These are phyloP conservation scores for Todus mexicanus DNA, from an alignment of 2,797 vertebrate genomes.

Conservation along the genomic window DNA sequence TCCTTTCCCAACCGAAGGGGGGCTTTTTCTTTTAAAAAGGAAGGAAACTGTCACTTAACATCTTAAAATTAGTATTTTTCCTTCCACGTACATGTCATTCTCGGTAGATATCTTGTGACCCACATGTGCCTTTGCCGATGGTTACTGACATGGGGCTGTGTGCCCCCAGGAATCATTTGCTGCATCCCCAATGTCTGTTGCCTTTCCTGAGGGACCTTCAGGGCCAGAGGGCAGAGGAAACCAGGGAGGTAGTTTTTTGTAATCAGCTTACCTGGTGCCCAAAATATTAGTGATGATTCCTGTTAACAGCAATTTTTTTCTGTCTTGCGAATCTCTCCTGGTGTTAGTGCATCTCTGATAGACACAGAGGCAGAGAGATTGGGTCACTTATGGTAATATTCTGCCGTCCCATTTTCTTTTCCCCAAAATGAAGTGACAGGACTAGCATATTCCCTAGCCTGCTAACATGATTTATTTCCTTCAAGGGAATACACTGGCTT, in stretches of 20 bases:
- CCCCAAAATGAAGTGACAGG: neutral
- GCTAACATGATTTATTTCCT: neutral
- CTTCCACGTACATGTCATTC: neutral
- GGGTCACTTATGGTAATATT: neutral
- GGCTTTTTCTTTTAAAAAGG: neutral
- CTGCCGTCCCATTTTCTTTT: neutral
- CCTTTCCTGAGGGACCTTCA: neutral
- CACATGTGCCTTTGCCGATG: neutral
- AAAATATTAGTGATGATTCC: neutral
- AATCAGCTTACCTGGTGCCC: neutral
- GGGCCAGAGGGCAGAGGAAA: neutral
- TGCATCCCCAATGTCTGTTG: neutral
- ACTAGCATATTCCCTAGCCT: neutral
- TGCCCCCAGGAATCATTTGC: neutral
- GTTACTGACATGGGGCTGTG: neutral
- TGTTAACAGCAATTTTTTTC: neutral
- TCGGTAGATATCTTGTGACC: neutral
- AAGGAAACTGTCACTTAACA: neutral
- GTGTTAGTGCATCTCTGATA: neutral
- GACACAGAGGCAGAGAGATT: neutral
- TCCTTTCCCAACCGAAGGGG: neutral
- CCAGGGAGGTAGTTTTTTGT: neutral
- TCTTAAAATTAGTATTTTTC: neutral
- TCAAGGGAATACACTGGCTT: neutral
- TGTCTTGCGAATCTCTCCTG: neutral